These are phyloP conservation scores for Pelecanus crispus DNA, from an alignment of 2,113 vertebrate species.

Conservation along the genomic window DNA sequence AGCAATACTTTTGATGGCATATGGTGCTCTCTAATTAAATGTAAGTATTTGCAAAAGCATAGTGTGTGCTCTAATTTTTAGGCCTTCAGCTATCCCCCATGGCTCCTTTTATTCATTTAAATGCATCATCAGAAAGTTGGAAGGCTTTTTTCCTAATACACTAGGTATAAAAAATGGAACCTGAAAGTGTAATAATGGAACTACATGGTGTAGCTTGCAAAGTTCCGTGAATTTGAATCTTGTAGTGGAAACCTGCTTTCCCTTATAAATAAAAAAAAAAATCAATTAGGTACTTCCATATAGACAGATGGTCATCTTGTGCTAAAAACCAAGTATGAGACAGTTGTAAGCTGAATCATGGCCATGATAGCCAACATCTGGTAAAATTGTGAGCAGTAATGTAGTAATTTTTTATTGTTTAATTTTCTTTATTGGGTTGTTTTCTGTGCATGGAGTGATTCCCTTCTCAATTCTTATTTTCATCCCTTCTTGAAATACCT, in stretches of 20 bases:
- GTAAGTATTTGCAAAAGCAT: background rate
- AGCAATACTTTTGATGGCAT: background rate
- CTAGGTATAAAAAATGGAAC: background rate
- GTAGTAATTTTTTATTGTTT: background rate
- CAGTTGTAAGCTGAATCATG: background rate
- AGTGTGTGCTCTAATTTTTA: background rate
- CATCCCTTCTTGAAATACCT: background rate
- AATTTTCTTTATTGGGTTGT: background rate
- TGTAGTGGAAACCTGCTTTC: background rate
- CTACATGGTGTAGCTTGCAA: background rate
- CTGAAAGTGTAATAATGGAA: background rate
- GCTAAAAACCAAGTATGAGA: background rate
- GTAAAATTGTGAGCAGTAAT: background rate
- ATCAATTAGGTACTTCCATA: background rate
- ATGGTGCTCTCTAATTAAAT: constrained; percentile 30
- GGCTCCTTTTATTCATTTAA: background rate
- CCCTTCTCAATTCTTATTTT: background rate
- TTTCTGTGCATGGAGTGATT: background rate
- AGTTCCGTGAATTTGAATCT: background rate
- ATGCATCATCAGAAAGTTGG: background rate
- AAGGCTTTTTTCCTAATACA: background rate
- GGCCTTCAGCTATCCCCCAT: background rate
- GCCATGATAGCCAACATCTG: background rate
- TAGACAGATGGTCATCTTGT: background rate
- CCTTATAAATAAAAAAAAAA: background rate